These are phyloP conservation scores for Apis dorsata DNA, from an alignment of 1,140 invertebrate species.

Conservation along the genomic window DNA sequence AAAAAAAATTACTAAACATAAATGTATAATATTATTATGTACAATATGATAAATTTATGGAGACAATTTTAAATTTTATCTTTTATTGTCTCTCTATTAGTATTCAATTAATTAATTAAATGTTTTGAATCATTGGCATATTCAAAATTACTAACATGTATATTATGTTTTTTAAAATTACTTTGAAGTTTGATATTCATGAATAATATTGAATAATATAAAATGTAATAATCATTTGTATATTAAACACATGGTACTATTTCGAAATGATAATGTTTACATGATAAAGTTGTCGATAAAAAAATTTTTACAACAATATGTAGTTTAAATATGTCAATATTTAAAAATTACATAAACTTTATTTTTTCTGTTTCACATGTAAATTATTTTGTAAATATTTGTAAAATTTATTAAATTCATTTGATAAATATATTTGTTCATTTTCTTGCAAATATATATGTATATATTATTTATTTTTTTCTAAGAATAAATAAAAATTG, in stretches of 20 bases:
- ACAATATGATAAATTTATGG: too few relatives aligned
- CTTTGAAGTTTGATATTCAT: neutral
- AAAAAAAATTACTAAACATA: too few relatives aligned
- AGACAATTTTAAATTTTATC: neutral
- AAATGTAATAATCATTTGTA: neutral
- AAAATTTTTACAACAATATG: neutral
- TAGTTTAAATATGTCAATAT: neutral
- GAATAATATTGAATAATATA: neutral
- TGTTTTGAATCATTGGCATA: neutral
- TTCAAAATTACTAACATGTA: neutral
- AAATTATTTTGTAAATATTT: neutral
- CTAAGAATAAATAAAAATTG: too few relatives aligned
- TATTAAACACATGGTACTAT: conserved; percentile 27
- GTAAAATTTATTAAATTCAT: neutral
- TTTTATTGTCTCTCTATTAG: neutral
- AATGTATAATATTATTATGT: too few relatives aligned
- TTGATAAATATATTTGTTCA: conserved; percentile 2
- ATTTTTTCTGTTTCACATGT: conserved; percentile 10
- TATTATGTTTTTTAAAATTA: neutral
- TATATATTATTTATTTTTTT: too few relatives aligned
- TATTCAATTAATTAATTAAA: neutral
- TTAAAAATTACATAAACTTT: conserved; percentile 25
- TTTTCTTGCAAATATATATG: neutral
- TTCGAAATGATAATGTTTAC: neutral
- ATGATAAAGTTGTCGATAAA: neutral